Evolutionary conservation across 2,888 invertebrate genomes (phyloP).

Genomic region (Sabatieria punctata): DNA sequence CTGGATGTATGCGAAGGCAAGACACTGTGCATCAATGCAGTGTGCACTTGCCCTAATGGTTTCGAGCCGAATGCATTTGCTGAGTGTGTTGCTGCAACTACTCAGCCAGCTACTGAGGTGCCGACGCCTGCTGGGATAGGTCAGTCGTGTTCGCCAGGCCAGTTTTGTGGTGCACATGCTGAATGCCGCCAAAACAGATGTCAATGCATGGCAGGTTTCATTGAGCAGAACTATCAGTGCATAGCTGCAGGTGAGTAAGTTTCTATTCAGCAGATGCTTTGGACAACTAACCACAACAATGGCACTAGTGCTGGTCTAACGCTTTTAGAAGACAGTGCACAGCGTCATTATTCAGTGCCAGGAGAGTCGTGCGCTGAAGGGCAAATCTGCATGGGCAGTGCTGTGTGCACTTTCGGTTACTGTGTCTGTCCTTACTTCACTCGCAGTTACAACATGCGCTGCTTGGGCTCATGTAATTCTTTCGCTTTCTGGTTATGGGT

Average conservation of each 20-base stretch:
- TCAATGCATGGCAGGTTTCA: conserved; percentile 7
- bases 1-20: too few species aligned
- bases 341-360: conserved; percentile 15
- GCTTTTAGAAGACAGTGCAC: background rate
- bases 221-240: too few species aligned
- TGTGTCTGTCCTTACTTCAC: conserved; percentile 18
- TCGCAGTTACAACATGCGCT: conserved; percentile 3
- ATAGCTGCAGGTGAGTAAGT: too few species aligned
- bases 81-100: too few species aligned
- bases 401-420: conserved; percentile 14
- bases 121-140: background rate
- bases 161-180: background rate
- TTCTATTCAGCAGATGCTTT: too few species aligned
- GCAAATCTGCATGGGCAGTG: conserved; percentile 19
- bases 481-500: background rate
- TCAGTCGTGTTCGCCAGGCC: background rate
- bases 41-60: background rate
- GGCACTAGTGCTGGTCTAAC: background rate
- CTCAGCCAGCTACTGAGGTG: too few species aligned
- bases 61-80: too few species aligned
- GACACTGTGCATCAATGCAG: background rate
- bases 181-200: background rate
- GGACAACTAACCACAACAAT: background rate
- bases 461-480: conserved; percentile 1
- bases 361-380: conserved; percentile 23